Conservation (phyloP, 2,113 vertebrate species). For the Gnathonemus longibarbis region DNA sequence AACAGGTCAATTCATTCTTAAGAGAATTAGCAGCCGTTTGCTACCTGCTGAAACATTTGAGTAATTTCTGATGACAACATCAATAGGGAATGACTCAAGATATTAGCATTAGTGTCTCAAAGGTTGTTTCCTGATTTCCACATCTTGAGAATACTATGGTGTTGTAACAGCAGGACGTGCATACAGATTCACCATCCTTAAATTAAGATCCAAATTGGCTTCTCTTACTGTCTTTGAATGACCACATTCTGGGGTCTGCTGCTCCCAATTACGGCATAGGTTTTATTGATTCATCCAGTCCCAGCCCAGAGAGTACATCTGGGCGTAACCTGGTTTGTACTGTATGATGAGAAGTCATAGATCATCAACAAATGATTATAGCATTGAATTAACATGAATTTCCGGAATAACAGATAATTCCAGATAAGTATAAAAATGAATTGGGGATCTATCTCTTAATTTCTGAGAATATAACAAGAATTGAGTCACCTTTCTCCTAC, state of each 20-base stretch:
- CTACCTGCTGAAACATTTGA: not conserved
- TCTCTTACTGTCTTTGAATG: not conserved
- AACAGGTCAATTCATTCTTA: not conserved
- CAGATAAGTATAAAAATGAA: not conserved
- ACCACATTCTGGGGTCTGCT: not conserved
- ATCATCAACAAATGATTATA: not conserved
- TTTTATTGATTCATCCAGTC: not conserved
- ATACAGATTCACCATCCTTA: not conserved
- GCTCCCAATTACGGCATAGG: not conserved
- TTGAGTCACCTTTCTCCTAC: not conserved
- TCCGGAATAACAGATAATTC: not conserved
- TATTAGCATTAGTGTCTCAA: not conserved
- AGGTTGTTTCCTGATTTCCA: not conserved
- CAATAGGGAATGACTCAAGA: not conserved
- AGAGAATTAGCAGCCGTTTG: not conserved
- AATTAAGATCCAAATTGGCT: not conserved
- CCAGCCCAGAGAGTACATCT: not conserved
- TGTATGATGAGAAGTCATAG: not conserved
- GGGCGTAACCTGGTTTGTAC: not conserved
- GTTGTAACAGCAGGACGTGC: not conserved
- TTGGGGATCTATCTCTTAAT: not conserved
- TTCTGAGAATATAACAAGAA: constrained; percentile 12
- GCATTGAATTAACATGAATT: not conserved
- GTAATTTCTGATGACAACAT: not conserved
- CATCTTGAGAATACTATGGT: not conserved